phyloP scores from a whole-genome alignment of 2,113 vertebrate genomes.

The Lagopus leucura region DNA sequence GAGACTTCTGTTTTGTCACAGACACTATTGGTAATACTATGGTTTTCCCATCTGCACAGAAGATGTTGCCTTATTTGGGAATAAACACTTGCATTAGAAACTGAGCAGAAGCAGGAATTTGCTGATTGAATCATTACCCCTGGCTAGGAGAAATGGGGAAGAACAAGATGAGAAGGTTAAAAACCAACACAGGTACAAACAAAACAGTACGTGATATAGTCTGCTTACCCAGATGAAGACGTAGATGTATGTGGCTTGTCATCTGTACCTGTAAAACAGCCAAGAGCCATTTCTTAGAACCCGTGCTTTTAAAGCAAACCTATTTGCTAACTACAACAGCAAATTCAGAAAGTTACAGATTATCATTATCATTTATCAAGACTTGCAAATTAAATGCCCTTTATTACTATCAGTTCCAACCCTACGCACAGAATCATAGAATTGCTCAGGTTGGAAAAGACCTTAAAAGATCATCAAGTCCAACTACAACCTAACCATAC shows the following conservation, averaged over 20 bases:
- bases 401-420: background rate
- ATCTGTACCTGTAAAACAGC: slow-evolving; percentile 38
- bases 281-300: slow-evolving; percentile 29
- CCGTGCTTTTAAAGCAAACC: background rate
- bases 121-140: background rate
- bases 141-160: background rate
- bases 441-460: no score
- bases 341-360: background rate
- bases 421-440: background rate
- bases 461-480: no score
- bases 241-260: slow-evolving; percentile 27
- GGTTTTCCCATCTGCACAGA: background rate
- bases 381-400: no score
- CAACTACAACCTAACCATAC: no score
- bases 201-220: rapidly evolving
- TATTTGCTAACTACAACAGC: background rate
- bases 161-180: background rate
- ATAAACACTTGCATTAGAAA: background rate
- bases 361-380: background rate
- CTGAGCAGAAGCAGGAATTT: background rate
- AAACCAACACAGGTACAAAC: background rate
- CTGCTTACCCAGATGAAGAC: slow-evolving; percentile 47
- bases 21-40: background rate
- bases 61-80: background rate
- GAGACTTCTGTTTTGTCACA: background rate